These are phyloP conservation scores for Lophotis ruficrista DNA, from an alignment of 2,113 vertebrate species.

Conservation along the genomic window DNA sequence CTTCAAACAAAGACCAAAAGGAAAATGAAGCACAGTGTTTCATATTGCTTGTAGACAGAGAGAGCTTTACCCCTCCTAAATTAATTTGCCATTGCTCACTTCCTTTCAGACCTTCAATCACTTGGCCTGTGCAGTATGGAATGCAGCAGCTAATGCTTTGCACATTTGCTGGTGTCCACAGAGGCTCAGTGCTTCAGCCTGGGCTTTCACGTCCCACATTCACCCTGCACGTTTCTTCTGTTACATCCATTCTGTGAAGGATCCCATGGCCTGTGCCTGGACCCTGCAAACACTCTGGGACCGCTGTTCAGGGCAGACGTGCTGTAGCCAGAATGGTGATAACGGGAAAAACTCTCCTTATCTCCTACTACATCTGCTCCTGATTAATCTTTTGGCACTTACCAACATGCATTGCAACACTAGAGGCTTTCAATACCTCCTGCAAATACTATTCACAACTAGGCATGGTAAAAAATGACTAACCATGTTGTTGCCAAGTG, in stretches of 20 bases:
- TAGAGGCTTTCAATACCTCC: neutral
- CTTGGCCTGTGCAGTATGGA: fast-evolving
- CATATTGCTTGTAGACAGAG: neutral
- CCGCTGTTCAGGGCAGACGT: neutral
- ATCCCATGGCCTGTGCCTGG: neutral
- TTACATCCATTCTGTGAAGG: fast-evolving
- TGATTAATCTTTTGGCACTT: neutral
- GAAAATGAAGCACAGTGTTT: neutral
- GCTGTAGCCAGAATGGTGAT: neutral
- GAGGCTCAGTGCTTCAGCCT: neutral
- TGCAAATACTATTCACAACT: neutral
- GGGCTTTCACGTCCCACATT: neutral
- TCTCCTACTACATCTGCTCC: neutral
- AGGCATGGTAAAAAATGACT: neutral
- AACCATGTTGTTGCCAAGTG: fast-evolving
- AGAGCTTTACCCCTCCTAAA: neutral
- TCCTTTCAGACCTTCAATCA: neutral
- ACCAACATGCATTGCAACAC: neutral
- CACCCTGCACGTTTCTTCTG: neutral
- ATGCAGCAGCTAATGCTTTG: fast-evolving
- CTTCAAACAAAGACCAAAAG: neutral
- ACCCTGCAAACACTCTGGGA: neutral
- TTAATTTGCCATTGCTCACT: neutral
- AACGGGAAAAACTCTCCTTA: neutral
- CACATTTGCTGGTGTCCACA: fast-evolving